These are phyloP conservation scores for Asobara japonica DNA, from an alignment of 1,140 invertebrate genomes.

Conservation along the genomic window DNA sequence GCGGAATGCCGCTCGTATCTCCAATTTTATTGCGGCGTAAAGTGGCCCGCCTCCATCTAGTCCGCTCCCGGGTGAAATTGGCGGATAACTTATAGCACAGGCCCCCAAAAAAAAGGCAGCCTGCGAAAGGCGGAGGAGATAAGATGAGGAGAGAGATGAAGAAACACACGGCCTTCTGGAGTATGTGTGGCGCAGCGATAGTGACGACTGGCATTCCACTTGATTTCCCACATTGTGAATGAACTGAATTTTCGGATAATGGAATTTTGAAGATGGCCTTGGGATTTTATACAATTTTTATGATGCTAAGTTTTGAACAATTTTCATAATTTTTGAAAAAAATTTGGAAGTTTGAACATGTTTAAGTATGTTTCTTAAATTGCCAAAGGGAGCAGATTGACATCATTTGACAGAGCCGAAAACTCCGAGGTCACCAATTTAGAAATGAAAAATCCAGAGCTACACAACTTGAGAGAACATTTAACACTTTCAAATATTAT, in stretches of 20 bases:
- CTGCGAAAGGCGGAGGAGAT: conserved; percentile 11
- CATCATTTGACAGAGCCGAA: no score
- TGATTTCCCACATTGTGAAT: conserved; percentile 40
- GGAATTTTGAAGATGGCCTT: no score
- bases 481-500: no score
- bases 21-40: conserved; percentile 40
- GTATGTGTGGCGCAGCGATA: conserved; percentile 4
- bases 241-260: conserved; percentile 30
- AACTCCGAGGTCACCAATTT: no score
- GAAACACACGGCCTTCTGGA: no score
- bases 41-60: conserved; percentile 27
- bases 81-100: conserved; percentile 37
- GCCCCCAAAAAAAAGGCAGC: background rate
- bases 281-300: no score
- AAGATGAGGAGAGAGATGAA: conserved; percentile 15
- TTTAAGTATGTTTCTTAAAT: no score
- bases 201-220: conserved; percentile 32
- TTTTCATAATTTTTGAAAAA: no score
- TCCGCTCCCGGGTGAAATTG: conserved; percentile 34
- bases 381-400: background rate
- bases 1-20: conserved; percentile 14
- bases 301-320: no score
- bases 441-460: no score
- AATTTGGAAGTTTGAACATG: no score
- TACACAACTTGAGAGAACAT: no score